Conservation (phyloP, 1,140 invertebrate species). For the Halyomorpha halys region DNA sequence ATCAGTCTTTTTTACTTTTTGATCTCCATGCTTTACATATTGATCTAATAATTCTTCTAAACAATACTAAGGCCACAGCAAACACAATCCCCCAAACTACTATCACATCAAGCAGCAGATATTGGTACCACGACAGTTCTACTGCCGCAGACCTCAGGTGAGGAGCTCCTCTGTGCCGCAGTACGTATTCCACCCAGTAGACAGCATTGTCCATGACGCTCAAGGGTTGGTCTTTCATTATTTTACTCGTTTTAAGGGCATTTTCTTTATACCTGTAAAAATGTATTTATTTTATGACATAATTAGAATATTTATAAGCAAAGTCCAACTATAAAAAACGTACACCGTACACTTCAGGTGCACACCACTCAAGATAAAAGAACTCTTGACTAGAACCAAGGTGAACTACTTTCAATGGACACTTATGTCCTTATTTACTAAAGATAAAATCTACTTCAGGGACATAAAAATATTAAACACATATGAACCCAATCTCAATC, state of each 20-base stretch:
- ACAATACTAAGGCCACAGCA: background rate
- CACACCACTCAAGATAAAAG: no score
- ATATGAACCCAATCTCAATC: no score
- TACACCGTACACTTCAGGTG: no score
- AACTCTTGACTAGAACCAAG: no score
- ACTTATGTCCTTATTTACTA: no score
- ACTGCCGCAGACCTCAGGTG: slow-evolving; percentile 37
- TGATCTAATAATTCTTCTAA: background rate
- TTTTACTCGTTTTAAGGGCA: slow-evolving; percentile 15
- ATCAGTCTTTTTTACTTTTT: slow-evolving; percentile 3
- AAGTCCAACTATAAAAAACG: background rate
- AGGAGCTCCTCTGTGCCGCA: slow-evolving; percentile 39
- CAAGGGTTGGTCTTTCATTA: slow-evolving; percentile 45
- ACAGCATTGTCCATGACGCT: slow-evolving; percentile 43
- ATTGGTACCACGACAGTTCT: slow-evolving; percentile 44
- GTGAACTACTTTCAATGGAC: no score
- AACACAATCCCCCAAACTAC: background rate
- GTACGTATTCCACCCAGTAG: slow-evolving; percentile 51
- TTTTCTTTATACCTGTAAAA: slow-evolving; percentile 22
- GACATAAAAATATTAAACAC: no score
- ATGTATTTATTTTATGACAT: background rate
- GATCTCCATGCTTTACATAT: background rate
- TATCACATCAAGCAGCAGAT: slow-evolving; percentile 48
- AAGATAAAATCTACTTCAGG: no score
- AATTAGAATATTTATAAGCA: background rate